Evolutionary conservation across 2,113 vertebrate species (phyloP), one percentile per base, ranked within the genome.

Genomic region (Misgurnus mizolepis): DNA sequence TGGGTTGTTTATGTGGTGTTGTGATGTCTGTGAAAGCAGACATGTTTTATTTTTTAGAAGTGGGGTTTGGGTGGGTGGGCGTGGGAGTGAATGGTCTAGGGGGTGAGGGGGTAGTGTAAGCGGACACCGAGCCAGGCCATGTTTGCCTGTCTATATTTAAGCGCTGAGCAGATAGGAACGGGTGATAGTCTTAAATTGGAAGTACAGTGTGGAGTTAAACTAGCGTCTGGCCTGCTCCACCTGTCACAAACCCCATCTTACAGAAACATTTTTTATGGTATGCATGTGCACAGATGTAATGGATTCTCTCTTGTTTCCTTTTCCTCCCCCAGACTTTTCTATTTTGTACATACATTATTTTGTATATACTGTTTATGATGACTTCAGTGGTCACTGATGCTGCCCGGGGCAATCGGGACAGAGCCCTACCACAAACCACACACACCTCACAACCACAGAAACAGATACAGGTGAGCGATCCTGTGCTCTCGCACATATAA

Each of bases 361-460:
- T 98, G 96, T 99, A 98, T 96, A 98, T 98, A 96, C 95, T 96
- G 95, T 98, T 95, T 95, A 98, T 96, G 95, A 99, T 99, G 97
- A 98, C 96, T 93, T 98, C 97, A 3, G 91, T 99, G 93, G 95
- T 94, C 93, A 95, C 90, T 93, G 96, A 96, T 91, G 95, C 94
- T 88, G 87, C 93, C 91, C 95, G 94, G 90, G 94, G 95, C 88
- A 92, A 94, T 93, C 92, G 96, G 93, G 97, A 99, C 84, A 95
- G 93, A 93, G 86, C 55, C 69, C 95, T 95, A 65, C 94, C 95
- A 91, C 90, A 94, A 86, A 72, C 90, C 67, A 87, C 94, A 89
- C 95, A 96, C 83, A 86, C 94, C 71, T 85, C 93, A 87, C 97
- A 96, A 82, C 91, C 94, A 88, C 97, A 98, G 93, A 98, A 98